A percentile compares a stretch with the other conserved stretches of the same genome.
Conservation (phyloP, 2,797 vertebrate species). For the Muraenolepis orangiensis region DNA sequence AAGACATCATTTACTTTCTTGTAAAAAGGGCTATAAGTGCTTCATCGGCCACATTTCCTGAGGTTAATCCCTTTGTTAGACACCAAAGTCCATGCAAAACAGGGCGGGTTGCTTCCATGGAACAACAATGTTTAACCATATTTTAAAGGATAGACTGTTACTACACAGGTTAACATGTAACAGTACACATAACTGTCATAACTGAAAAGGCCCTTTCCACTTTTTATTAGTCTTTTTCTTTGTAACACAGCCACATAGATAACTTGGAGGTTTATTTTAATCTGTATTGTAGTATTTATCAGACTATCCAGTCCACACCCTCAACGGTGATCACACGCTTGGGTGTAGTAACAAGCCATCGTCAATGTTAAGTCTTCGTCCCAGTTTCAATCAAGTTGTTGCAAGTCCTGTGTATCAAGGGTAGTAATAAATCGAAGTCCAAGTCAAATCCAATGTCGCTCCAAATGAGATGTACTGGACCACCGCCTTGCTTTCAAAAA, state of each 20-base stretch:
- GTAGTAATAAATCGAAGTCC: neutral
- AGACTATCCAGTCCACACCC: neutral
- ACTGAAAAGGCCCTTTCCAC: neutral
- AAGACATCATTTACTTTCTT: conserved; percentile 19
- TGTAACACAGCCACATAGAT: neutral
- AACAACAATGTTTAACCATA: conserved; percentile 55
- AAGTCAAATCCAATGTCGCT: neutral
- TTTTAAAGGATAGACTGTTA: neutral
- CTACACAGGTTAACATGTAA: conserved; percentile 4
- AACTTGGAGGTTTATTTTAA: neutral
- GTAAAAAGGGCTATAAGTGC: conserved; percentile 23
- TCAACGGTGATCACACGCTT: conserved; percentile 3
- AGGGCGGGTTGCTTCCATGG: neutral
- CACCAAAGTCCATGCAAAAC: conserved; percentile 53
- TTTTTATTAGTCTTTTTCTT: neutral
- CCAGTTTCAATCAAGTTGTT: neutral
- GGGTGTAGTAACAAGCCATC: conserved; percentile 1
- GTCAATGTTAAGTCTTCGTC: conserved; percentile 29
- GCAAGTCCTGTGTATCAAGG: conserved; percentile 17
- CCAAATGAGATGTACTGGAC: neutral
- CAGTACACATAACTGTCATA: neutral
- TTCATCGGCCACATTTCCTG: conserved; percentile 5
- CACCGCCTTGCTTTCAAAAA: conserved; percentile 2
- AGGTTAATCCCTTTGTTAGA: conserved; percentile 4
- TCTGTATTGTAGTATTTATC: neutral